Evolutionary conservation across 2,888 invertebrate genomes (phyloP).

Genomic region (Tenthredo amoena): DNA sequence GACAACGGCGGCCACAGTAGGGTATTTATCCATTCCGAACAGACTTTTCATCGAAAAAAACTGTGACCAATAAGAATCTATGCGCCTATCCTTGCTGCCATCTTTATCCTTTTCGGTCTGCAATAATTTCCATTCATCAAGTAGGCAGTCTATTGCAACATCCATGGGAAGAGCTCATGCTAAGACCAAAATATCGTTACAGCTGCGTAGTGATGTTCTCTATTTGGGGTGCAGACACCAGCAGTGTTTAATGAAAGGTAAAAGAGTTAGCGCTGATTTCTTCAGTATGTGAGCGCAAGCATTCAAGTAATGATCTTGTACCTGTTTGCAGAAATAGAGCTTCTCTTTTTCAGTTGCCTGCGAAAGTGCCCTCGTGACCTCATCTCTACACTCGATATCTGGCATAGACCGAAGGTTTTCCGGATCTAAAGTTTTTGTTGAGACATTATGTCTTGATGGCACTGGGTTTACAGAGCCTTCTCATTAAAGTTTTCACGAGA

Average conservation of each 20-base stretch:
- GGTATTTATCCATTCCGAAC: constrained; percentile 11
- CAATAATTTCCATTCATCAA: constrained; percentile 47
- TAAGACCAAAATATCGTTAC: constrained; percentile 49
- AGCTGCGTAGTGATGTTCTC: constrained; percentile 49
- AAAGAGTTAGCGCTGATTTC: constrained; percentile 48
- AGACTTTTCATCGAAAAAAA: constrained; percentile 28
- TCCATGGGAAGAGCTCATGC: constrained; percentile 50
- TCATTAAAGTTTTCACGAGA: too few species aligned
- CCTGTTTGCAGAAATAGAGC: too few species aligned
- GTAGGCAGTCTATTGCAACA: constrained; percentile 45
- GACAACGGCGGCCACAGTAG: not conserved
- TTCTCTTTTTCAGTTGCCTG: too few species aligned
- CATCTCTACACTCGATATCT: too few species aligned
- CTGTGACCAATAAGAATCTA: constrained; percentile 51
- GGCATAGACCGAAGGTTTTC: too few species aligned
- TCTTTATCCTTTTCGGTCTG: constrained; percentile 24
- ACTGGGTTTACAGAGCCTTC: too few species aligned
- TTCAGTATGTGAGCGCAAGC: constrained; percentile 49
- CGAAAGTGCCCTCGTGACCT: too few species aligned
- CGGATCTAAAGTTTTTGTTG: constrained; percentile 48
- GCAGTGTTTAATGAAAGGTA: constrained; percentile 29
- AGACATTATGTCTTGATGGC: too few species aligned
- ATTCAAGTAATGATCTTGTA: constrained; percentile 49
- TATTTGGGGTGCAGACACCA: constrained; percentile 52
- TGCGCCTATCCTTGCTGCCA: constrained; percentile 26